Evolutionary conservation across 2,113 vertebrate genomes (phyloP).

Genomic region (Opisthocomus hoazin): DNA sequence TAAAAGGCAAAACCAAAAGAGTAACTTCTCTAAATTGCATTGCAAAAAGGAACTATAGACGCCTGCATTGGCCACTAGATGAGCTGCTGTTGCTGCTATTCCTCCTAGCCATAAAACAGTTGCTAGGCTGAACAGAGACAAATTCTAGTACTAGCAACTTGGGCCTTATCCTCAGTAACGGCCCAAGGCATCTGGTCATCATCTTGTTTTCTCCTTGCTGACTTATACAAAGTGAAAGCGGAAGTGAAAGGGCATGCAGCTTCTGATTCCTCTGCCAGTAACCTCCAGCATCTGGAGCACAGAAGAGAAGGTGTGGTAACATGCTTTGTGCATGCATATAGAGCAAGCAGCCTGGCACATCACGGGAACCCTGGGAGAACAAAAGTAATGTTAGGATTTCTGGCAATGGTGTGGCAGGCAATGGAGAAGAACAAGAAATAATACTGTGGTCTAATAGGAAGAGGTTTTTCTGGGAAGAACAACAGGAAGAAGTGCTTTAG

Average conservation of each 20-base stretch:
- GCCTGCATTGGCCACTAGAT: background rate
- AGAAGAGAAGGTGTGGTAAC: background rate
- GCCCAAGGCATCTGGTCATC: background rate
- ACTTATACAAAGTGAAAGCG: background rate
- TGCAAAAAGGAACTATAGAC: background rate
- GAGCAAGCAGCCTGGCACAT: background rate
- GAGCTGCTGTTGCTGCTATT: background rate
- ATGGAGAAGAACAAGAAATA: background rate
- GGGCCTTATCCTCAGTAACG: background rate
- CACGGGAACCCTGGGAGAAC: background rate
- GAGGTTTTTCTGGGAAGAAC: background rate
- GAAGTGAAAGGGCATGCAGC: background rate
- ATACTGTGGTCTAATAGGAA: background rate
- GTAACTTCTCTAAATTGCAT: background rate
- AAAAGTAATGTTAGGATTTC: background rate
- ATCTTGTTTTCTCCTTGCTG: background rate
- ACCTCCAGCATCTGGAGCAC: background rate
- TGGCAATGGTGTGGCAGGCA: background rate
- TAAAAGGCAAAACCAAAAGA: background rate
- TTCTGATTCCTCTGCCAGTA: background rate
- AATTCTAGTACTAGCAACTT: background rate
- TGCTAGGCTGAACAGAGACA: background rate
- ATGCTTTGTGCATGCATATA: background rate
- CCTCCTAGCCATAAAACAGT: background rate
- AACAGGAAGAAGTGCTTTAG: background rate